Evolutionary conservation across 2,888 invertebrate species (phyloP).

Genomic region (Agapetus fuscipes): DNA sequence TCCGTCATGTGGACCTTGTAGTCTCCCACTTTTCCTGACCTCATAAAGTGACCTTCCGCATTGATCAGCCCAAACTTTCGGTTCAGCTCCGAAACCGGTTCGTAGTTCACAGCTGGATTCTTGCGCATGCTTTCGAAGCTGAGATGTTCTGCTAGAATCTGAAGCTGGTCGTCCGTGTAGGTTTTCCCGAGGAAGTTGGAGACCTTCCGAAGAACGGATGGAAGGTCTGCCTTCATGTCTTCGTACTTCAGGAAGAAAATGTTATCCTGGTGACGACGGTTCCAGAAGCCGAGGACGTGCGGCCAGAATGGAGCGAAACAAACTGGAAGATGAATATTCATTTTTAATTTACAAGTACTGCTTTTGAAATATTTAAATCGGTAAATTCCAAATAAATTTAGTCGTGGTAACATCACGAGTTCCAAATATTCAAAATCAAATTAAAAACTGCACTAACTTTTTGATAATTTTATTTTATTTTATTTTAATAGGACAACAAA

Average conservation of each 20-base stretch:
- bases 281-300: slow-evolving; percentile 27
- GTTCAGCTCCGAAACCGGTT: slow-evolving; percentile 29
- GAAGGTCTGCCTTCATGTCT: slow-evolving; percentile 34
- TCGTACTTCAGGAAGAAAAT: slow-evolving; percentile 28
- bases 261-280: slow-evolving; percentile 25
- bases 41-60: slow-evolving; percentile 34
- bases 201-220: slow-evolving; percentile 38
- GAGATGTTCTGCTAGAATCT: slow-evolving; percentile 40
- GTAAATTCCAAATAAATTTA: no score
- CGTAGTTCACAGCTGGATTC: slow-evolving; percentile 49
- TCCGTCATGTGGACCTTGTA: slow-evolving; percentile 32
- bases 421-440: not conserved
- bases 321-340: slow-evolving; percentile 26
- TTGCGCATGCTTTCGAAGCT: slow-evolving; percentile 48
- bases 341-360: not conserved
- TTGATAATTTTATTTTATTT: not conserved
- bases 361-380: not conserved
- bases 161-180: slow-evolving; percentile 36
- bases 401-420: no score
- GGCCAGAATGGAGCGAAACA: slow-evolving; percentile 28
- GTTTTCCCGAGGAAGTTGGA: slow-evolving; percentile 40
- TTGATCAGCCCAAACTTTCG: slow-evolving; percentile 29
- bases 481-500: not conserved
- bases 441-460: not conserved
- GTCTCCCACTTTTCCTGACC: slow-evolving; percentile 36